A percentile compares a stretch with the other conserved stretches of the same genome.
Conservation (phyloP, 2,888 invertebrate species). For the Drosophila macrothrix region DNA sequence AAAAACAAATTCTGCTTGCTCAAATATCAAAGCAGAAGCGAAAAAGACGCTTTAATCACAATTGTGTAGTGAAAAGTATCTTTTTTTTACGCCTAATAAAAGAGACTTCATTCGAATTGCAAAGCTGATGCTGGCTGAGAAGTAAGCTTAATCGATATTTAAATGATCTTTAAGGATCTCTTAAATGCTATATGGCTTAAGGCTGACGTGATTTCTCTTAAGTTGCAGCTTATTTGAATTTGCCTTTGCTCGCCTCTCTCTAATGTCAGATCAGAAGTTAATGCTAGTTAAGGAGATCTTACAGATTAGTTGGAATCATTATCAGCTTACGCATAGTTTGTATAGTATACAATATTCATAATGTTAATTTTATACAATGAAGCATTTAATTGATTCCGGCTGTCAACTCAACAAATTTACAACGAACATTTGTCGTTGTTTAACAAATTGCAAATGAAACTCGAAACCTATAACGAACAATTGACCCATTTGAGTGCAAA, state of each 20-base stretch:
- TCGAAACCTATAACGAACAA: constrained; percentile 65
- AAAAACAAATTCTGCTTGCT: neutral
- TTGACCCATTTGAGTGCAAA: constrained; percentile 61
- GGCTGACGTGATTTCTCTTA: neutral
- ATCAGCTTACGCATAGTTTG: neutral
- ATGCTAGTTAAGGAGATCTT: neutral
- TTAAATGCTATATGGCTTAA: neutral
- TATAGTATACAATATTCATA: neutral
- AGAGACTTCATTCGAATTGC: neutral
- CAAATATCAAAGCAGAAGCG: neutral
- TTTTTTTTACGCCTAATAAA: neutral
- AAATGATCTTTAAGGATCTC: neutral
- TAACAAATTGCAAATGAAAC: constrained; percentile 60
- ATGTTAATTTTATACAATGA: neutral
- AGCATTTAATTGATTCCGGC: neutral
- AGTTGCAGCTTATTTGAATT: neutral
- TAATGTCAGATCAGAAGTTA: neutral
- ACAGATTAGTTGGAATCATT: neutral
- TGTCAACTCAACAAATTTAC: constrained; percentile 19
- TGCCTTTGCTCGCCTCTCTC: neutral
- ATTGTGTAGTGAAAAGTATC: neutral
- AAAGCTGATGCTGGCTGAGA: neutral
- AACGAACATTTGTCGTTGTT: constrained; percentile 9
- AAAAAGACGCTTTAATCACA: neutral
- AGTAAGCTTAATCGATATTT: neutral